phyloP scores from a whole-genome alignment of 2,113 vertebrate genomes.

The Albula goreensis region DNA sequence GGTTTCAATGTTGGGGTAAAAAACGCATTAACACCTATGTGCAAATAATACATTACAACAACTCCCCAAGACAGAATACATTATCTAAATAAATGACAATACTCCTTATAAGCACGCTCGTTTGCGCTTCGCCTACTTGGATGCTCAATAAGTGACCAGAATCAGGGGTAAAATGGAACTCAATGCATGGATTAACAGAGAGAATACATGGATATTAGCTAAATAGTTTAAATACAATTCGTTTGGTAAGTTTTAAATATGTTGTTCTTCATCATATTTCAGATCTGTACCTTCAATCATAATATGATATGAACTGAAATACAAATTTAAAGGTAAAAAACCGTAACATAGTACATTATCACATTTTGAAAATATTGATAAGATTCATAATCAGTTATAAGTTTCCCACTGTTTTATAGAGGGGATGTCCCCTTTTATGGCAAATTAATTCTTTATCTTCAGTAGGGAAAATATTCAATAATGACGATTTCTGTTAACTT shows the following conservation, averaged over 20 bases:
- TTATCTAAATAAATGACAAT: slow-evolving; percentile 11
- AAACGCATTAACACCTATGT: background rate
- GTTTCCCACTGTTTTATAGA: background rate
- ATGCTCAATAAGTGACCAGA: background rate
- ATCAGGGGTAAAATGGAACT: background rate
- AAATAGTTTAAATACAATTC: no score
- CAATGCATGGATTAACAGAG: background rate
- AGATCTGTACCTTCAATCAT: background rate
- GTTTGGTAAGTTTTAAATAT: no score
- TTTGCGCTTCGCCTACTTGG: background rate
- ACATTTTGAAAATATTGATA: background rate
- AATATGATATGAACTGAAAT: no score
- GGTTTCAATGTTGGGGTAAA: background rate
- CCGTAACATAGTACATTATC: background rate
- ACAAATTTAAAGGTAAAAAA: background rate
- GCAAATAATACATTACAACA: background rate
- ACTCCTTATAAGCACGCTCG: background rate
- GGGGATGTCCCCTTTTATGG: background rate
- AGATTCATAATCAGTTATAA: background rate
- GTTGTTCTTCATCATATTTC: background rate
- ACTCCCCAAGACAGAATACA: background rate
- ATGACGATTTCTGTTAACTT: background rate
- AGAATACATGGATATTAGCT: background rate
- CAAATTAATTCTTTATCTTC: background rate
- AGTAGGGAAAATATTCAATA: background rate